Evolutionary conservation across 2,888 invertebrate species (phyloP).

Genomic region (Apoda limacodes): DNA sequence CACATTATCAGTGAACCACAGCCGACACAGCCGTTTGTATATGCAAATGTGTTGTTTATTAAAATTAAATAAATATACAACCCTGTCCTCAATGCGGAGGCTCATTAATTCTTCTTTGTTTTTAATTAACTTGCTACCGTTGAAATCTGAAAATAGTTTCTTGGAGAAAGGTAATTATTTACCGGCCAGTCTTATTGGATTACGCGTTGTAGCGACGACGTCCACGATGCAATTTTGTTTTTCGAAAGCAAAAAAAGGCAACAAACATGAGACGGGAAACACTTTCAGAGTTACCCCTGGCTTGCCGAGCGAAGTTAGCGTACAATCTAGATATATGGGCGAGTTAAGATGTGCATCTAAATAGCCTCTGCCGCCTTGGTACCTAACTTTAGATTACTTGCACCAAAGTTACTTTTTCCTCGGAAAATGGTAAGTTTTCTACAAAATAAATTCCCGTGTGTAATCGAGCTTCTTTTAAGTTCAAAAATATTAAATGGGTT

Average conservation of each 20-base stretch:
- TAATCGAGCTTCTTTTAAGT: no score
- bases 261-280: constrained; percentile 28
- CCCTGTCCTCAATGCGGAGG: constrained; percentile 20
- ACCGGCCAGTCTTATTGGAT: constrained; percentile 35
- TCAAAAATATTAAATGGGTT: no score
- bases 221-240: constrained; percentile 38
- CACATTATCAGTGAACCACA: constrained; percentile 51
- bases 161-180: constrained; percentile 27
- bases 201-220: constrained; percentile 23
- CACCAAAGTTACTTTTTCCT: constrained; percentile 53
- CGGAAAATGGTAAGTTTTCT: constrained; percentile 41
- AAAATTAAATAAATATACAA: constrained; percentile 63
- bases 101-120: constrained; percentile 3
- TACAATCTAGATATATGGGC: constrained; percentile 66
- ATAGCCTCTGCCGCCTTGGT: constrained; percentile 63
- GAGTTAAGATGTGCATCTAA: constrained; percentile 70
- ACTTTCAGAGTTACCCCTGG: constrained; percentile 37
- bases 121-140: no score
- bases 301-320: constrained; percentile 31
- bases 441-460: constrained; percentile 25
- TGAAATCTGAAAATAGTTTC: no score
- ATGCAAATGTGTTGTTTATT: constrained; percentile 58
- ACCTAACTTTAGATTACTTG: constrained; percentile 70
- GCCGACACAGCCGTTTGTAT: constrained; percentile 38
- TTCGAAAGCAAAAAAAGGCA: constrained; percentile 25